phyloP scores from a whole-genome alignment of 1,140 invertebrate species.

The Drosophila malerkotliana region DNA sequence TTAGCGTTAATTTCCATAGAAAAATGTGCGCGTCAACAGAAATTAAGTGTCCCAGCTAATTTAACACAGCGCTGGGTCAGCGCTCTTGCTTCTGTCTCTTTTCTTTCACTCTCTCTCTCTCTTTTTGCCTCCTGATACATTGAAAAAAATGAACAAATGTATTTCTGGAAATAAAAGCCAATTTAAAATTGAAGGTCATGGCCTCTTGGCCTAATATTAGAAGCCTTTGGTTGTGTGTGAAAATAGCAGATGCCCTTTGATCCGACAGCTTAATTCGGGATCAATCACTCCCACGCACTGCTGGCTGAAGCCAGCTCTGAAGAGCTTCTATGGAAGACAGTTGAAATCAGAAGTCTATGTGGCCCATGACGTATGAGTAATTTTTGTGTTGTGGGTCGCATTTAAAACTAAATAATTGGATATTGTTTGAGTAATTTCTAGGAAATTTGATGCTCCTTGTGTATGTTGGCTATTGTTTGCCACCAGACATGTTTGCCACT shows the following conservation, averaged over 20 bases:
- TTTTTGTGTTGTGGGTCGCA: not conserved
- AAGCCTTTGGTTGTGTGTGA: not conserved
- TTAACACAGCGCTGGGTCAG: conserved; percentile 69
- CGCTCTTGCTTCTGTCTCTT: conserved; percentile 24
- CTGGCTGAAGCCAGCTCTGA: not conserved
- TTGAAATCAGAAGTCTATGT: not conserved
- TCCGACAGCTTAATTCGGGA: not conserved
- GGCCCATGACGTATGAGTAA: not conserved
- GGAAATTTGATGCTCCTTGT: not conserved
- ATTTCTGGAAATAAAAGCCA: not conserved
- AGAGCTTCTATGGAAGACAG: not conserved
- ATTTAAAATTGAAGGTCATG: conserved; percentile 1
- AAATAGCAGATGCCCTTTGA: not conserved
- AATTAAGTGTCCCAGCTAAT: conserved; percentile 82
- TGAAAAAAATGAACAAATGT: not conserved
- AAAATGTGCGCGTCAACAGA: conserved; percentile 82
- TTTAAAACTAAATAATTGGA: too few species aligned
- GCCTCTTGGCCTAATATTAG: not conserved
- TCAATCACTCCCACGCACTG: not conserved
- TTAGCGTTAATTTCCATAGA: conserved; percentile 82
- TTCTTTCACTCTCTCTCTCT: not conserved
- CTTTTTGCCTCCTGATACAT: not conserved
- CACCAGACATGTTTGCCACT: not conserved
- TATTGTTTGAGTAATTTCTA: too few species aligned
- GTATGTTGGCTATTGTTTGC: not conserved